Conservation (phyloP, 2,888 invertebrate genomes). For the Lymantria monacha region DNA sequence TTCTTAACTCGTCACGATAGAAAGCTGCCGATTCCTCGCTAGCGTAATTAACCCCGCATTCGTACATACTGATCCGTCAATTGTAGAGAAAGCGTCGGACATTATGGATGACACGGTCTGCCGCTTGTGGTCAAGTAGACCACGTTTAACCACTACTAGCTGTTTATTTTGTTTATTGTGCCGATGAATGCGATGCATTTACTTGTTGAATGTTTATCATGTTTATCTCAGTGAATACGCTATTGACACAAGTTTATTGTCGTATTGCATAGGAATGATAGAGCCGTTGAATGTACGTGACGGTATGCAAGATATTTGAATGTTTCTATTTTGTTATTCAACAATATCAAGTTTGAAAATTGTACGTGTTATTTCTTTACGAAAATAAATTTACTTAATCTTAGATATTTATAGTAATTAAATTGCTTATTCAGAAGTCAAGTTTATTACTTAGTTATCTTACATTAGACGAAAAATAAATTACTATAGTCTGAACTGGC, state of each 20-base stretch:
- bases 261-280: conserved; percentile 8
- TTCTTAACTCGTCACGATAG: conserved; percentile 7
- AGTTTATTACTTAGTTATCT: too few species aligned
- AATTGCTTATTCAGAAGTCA: too few species aligned
- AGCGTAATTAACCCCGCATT: conserved; percentile 33
- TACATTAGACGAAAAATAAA: too few species aligned
- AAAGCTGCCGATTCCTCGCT: conserved; percentile 21
- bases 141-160: conserved; percentile 25
- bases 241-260: conserved; percentile 31
- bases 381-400: too few species aligned
- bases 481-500: too few species aligned
- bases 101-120: conserved; percentile 45
- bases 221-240: conserved; percentile 15
- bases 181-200: conserved; percentile 29
- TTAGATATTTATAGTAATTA: too few species aligned
- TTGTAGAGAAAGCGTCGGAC: conserved; percentile 53
- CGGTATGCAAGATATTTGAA: conserved; percentile 14
- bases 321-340: neutral
- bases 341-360: neutral
- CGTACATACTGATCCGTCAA: conserved; percentile 37
- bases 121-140: conserved; percentile 62
- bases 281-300: conserved; percentile 1
- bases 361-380: neutral
- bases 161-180: conserved; percentile 33
- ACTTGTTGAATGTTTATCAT: conserved; percentile 23